A percentile compares a stretch with the other conserved stretches of the same genome.
Evolutionary conservation across 2,113 vertebrate species (phyloP).

Genomic region (Elanus axillaris): DNA sequence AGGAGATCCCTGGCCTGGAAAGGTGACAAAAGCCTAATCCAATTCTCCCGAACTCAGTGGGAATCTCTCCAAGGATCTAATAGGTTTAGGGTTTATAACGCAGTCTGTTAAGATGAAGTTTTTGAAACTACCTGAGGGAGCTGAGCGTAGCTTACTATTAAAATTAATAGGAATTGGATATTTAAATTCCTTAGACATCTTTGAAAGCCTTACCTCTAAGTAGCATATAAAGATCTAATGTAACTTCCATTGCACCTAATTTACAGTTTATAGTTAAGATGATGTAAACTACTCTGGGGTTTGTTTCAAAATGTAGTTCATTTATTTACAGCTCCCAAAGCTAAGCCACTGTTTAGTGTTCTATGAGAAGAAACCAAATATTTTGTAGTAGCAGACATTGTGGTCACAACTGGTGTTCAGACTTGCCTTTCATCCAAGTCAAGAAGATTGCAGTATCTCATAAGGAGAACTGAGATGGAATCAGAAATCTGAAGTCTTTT

Average conservation of each 20-base stretch:
- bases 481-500: not conserved
- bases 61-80: not conserved
- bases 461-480: not conserved
- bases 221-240: constrained; percentile 7
- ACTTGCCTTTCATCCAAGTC: not conserved
- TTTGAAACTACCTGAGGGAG: constrained; percentile 31
- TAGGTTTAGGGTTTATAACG: not conserved
- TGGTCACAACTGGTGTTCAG: not conserved
- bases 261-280: constrained; percentile 19
- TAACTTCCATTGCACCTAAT: constrained; percentile 31
- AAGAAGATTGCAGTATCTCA: not conserved
- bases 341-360: constrained; percentile 12
- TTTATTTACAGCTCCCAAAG: constrained; percentile 36
- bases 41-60: not conserved
- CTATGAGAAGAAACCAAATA: not conserved
- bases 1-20: not conserved
- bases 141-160: not conserved
- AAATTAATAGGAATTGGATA: constrained; percentile 26
- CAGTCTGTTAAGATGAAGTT: not conserved
- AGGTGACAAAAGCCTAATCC: not conserved
- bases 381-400: not conserved
- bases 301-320: constrained; percentile 8
- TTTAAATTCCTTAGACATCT: constrained; percentile 21
- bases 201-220: constrained; percentile 21
- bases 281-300: constrained; percentile 18